Conservation (phyloP, 2,113 vertebrate species). For the Sturnira hondurensis region DNA sequence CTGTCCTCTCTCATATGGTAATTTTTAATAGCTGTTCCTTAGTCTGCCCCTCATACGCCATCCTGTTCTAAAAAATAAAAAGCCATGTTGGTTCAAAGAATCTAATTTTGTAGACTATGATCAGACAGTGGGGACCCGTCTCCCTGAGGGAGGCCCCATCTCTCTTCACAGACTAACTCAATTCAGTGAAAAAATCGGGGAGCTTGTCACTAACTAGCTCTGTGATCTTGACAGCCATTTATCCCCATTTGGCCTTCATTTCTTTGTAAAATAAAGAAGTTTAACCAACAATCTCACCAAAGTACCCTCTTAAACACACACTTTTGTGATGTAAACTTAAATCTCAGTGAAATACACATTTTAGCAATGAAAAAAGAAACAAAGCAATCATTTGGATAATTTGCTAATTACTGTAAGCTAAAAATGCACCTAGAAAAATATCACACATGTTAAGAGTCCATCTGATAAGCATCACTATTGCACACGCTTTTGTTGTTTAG, state of each 20-base stretch:
- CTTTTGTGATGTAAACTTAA: background rate
- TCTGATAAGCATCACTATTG: background rate
- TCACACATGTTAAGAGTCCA: background rate
- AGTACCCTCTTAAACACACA: background rate
- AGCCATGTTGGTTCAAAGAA: background rate
- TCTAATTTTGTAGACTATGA: background rate
- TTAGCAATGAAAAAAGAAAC: background rate
- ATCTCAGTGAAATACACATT: background rate
- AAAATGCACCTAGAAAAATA: background rate
- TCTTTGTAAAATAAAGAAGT: background rate
- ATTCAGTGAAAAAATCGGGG: background rate
- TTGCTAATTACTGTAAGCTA: background rate
- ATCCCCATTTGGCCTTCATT: background rate
- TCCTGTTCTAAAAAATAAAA: background rate
- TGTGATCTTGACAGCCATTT: background rate
- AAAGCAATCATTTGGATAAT: background rate
- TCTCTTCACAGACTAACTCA: background rate
- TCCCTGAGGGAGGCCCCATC: rapidly evolving
- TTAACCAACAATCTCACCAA: background rate
- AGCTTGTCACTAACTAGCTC: background rate
- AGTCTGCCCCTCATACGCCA: background rate
- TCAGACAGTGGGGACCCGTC: background rate
- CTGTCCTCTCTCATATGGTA: background rate
- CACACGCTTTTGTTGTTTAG: background rate
- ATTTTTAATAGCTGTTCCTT: background rate